Evolutionary conservation across 1,140 invertebrate genomes (phyloP).

Genomic region (Cecropterus lyciades): DNA sequence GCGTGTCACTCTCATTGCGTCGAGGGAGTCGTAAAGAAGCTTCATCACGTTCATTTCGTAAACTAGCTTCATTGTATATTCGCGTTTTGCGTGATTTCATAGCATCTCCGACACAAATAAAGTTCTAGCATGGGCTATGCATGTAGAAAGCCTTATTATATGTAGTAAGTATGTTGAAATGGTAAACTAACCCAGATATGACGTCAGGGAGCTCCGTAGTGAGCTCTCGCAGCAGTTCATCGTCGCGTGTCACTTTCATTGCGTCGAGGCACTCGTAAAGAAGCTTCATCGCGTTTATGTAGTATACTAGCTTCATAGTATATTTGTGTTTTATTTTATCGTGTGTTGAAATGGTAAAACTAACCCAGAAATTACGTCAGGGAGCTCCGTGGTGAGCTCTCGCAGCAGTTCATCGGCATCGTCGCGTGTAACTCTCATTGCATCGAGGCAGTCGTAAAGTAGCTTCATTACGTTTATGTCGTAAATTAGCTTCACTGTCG

Average conservation of each 20-base stretch:
- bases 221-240: constrained; percentile 62
- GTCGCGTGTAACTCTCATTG: constrained; percentile 65
- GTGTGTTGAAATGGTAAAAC: no score
- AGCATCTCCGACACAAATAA: no score
- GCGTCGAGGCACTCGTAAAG: constrained; percentile 66
- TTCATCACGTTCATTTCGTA: no score
- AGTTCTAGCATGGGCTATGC: no score
- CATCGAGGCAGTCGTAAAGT: constrained; percentile 64
- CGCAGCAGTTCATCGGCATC: constrained; percentile 60
- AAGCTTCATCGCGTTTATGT: constrained; percentile 51
- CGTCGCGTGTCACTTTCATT: constrained; percentile 66
- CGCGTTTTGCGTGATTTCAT: no score
- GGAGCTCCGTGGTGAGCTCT: constrained; percentile 57
- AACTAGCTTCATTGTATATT: no score
- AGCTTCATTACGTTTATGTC: constrained; percentile 69
- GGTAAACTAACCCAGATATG: constrained; percentile 61
- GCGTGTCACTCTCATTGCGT: no score
- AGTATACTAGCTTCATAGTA: no score
- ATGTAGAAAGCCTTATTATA: no score
- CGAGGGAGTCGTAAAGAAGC: no score
- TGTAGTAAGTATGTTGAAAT: no score
- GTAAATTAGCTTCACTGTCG: constrained; percentile 47
- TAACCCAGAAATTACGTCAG: constrained; percentile 67
- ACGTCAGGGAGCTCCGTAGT: constrained; percentile 59
- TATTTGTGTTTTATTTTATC: no score